Evolutionary conservation across 2,888 invertebrate species (phyloP).

Genomic region (Drosophila rellima): DNA sequence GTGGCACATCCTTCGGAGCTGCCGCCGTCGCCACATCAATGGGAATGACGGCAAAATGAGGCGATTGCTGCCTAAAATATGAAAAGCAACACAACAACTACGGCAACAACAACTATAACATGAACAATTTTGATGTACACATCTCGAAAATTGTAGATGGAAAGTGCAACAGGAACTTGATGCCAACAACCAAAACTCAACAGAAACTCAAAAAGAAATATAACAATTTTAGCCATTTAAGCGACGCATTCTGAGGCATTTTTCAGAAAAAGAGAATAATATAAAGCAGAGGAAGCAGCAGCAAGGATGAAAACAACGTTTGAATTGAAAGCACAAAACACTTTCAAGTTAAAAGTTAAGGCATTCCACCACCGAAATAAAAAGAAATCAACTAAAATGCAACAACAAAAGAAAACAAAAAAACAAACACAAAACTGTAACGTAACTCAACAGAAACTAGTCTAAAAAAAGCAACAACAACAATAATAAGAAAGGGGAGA

Average conservation of each 20-base stretch:
- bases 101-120: conserved; percentile 14
- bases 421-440: conserved; percentile 62
- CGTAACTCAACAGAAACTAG: conserved; percentile 83
- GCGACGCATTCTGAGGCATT: conserved; percentile 25
- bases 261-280: conserved; percentile 4
- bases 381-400: conserved; percentile 35
- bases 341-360: conserved; percentile 61
- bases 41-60: conserved; percentile 93
- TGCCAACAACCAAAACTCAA: conserved; percentile 24
- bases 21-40: conserved; percentile 99
- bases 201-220: conserved; percentile 2
- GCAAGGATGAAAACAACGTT: conserved; percentile 28
- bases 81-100: conserved; percentile 61
- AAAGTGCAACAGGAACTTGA: conserved; percentile 11
- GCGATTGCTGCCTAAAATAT: conserved; percentile 86
- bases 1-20: conserved; percentile 99
- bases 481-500: conserved; percentile 24
- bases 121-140: conserved; percentile 14
- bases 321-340: conserved; percentile 48
- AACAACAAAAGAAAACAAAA: conserved; percentile 24
- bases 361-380: conserved; percentile 78
- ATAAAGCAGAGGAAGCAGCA: neutral
- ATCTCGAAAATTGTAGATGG: neutral
- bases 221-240: conserved; percentile 11
- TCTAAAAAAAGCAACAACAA: conserved; percentile 62